phyloP scores from a whole-genome alignment of 2,888 invertebrate species.

The Andricus curvator region DNA sequence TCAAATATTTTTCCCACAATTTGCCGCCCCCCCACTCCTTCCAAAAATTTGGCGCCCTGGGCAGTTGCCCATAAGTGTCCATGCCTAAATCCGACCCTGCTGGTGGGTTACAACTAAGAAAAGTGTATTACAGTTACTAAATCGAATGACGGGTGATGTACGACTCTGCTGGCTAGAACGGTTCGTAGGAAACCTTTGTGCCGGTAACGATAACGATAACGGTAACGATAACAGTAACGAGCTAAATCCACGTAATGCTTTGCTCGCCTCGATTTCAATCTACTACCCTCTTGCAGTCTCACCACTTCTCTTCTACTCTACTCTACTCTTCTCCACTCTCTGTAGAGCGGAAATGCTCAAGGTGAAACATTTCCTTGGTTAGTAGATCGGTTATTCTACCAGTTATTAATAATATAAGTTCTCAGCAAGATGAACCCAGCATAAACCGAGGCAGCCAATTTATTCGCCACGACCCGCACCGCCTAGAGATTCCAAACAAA shows the following conservation, averaged over 20 bases:
- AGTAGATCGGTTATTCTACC: conserved; percentile 14
- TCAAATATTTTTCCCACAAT: too few species aligned
- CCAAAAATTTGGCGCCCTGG: too few species aligned
- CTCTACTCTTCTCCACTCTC: not conserved
- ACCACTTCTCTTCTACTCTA: conserved; percentile 3
- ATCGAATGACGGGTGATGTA: conserved; percentile 12
- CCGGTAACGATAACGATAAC: conserved; percentile 30
- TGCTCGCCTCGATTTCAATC: conserved; percentile 35
- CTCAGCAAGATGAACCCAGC: conserved; percentile 15
- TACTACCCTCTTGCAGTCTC: conserved; percentile 26
- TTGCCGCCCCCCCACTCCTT: too few species aligned
- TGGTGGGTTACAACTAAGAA: not conserved
- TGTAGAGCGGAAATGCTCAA: conserved; percentile 1
- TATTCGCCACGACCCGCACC: conserved; percentile 5
- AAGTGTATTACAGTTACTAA: conserved; percentile 2
- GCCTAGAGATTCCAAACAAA: conserved; percentile 30
- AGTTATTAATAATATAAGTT: conserved; percentile 37
- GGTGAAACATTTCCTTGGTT: conserved; percentile 5
- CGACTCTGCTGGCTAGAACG: not conserved
- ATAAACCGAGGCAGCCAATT: conserved; percentile 29
- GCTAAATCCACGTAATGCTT: conserved; percentile 35
- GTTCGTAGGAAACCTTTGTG: conserved; percentile 22
- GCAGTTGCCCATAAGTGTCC: too few species aligned
- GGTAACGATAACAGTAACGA: conserved; percentile 32
- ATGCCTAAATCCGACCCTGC: too few species aligned